Base-by-base conservation (phyloP, 2,797 vertebrate species). In the Malacoraja senta region DNA sequence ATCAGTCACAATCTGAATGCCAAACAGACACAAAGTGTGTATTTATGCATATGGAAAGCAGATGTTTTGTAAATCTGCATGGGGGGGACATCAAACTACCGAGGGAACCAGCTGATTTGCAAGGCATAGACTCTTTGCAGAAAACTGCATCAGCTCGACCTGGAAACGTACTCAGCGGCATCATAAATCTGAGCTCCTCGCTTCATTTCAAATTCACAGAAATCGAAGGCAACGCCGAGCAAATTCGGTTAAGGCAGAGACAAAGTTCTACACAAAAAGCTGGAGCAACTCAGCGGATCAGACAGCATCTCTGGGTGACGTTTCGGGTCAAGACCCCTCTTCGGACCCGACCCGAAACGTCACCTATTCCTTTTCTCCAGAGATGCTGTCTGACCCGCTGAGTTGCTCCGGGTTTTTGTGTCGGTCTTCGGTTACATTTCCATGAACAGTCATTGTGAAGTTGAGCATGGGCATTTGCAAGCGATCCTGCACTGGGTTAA, bases 31-130 rank as follows among this genome's bases (percentile, higher is more conserved):
- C 58, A 92, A 96, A 95, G 96, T 94, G 95, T 96, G 96, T 96
- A 95, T 95, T 95, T 93, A 74, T 94, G 96, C 98, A 98, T 98
- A 97, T 98, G 98, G 95, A 94, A 95, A 96, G 94, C 98, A 99
- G 98, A 98, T 99, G 98, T 97, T 95, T 94, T 95, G 96, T 96
- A 94, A 44, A 93, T 96, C 95, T 95, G 94, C 95, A 95, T 95
- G 95, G 95, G 96, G 96, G 95, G 95, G n/a, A 76, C 90, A 92
- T 92, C 71, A 74, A 53, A 76, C 90, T 74, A 71, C 35, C 32
- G 29, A 81, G 63, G 35, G 94, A 94, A 95, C 95, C 94, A 95
- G 95, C 95, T 96, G 96, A 95, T 96, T 95, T 94, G 94, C 95
- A 94, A 93, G 95, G 94, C 95, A 95, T 94, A 94, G 94, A 93